Percentiles rank a stretch among this genome's conserved stretches.
Evolutionary conservation across 2,888 invertebrate species (phyloP).

Genomic region (Byasa hedistus): DNA sequence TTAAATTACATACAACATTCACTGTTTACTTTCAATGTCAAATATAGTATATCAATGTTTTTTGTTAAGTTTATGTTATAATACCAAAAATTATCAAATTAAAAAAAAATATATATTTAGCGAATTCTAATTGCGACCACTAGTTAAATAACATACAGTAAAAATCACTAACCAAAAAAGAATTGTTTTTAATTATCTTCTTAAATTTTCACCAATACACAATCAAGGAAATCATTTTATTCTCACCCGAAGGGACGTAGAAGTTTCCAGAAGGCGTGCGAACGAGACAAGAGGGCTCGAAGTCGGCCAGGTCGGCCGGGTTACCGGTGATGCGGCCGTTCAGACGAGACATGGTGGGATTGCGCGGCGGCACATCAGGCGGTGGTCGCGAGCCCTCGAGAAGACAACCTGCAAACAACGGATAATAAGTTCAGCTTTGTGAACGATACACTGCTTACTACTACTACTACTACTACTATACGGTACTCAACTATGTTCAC

Average conservation of each 20-base stretch:
- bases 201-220: neutral
- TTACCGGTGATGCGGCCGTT: conserved; percentile 93
- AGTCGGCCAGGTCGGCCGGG: conserved; percentile 87
- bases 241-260: conserved; percentile 91
- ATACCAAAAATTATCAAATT: too few species aligned
- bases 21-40: too few species aligned
- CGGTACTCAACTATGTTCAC: neutral
- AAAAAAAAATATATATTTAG: too few species aligned
- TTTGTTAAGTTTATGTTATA: too few species aligned
- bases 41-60: too few species aligned
- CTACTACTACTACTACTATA: neutral
- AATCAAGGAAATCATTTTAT: too few species aligned
- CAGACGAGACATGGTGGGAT: conserved; percentile 94
- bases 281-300: conserved; percentile 94
- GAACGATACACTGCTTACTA: too few species aligned
- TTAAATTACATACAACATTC: too few species aligned
- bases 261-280: conserved; percentile 95
- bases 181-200: neutral
- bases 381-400: conserved; percentile 91
- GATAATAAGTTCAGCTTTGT: neutral
- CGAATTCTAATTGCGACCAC: too few species aligned
- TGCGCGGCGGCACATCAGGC: conserved; percentile 92
- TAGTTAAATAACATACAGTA: too few species aligned
- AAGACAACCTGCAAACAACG: conserved; percentile 85
- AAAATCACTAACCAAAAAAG: too few species aligned